phyloP scores from a whole-genome alignment of 2,113 vertebrate species.

The Ginglymostoma cirratum region DNA sequence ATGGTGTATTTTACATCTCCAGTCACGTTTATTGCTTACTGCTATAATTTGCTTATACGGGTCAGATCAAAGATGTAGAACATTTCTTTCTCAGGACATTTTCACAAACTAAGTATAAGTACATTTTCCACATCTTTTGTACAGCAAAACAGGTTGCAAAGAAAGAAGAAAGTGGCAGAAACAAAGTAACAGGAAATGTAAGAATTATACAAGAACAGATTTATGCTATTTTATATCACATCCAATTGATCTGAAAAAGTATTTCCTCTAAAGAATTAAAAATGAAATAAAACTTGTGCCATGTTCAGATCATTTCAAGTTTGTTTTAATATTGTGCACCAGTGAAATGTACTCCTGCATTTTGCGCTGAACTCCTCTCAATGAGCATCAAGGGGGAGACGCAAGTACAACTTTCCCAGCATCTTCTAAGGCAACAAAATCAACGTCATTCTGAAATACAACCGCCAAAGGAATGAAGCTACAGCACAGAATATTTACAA shows the following conservation, averaged over 20 bases:
- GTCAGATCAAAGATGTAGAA: not conserved
- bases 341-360: conserved; percentile 64
- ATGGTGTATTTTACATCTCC: not conserved
- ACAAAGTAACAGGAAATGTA: not conserved
- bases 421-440: conserved; percentile 66
- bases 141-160: not conserved
- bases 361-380: conserved; percentile 60
- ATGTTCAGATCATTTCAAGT: conserved; percentile 61
- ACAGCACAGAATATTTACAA: conserved; percentile 60
- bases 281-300: conserved; percentile 28
- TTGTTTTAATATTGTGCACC: conserved; percentile 81
- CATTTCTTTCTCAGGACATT: not conserved
- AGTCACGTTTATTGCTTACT: not conserved
- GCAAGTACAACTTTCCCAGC: conserved; percentile 59
- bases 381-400: conserved; percentile 57
- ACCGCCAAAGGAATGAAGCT: conserved; percentile 63
- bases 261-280: not conserved
- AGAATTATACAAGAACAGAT: not conserved
- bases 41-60: not conserved
- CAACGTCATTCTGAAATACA: conserved; percentile 61
- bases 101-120: not conserved
- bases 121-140: not conserved
- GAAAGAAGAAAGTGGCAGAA: not conserved
- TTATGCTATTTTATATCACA: not conserved
- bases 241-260: not conserved